Evolutionary conservation across 1,140 invertebrate genomes (phyloP).

Genomic region (Bombus breviceps): DNA sequence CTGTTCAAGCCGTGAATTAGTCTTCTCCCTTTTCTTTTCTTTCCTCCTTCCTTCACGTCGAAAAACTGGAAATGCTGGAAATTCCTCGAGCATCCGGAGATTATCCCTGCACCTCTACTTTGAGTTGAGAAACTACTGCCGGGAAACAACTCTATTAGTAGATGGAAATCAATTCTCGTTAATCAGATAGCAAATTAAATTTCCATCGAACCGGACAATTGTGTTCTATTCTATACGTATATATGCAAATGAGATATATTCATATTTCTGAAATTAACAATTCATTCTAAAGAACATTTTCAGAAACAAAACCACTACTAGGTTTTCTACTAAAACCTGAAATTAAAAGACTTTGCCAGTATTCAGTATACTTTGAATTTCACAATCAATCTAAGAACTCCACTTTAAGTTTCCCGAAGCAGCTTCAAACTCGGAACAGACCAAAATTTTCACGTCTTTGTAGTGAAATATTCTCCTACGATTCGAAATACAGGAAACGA

Average conservation of each 20-base stretch:
- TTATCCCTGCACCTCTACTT: background rate
- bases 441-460: too few species aligned
- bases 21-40: background rate
- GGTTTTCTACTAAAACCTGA: too few species aligned
- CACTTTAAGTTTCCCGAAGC: too few species aligned
- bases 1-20: background rate
- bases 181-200: background rate
- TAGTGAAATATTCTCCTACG: too few species aligned
- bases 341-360: too few species aligned
- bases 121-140: background rate
- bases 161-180: slow-evolving; percentile 15
- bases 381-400: too few species aligned
- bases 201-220: background rate
- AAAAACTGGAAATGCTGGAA: slow-evolving; percentile 21
- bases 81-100: slow-evolving; percentile 1
- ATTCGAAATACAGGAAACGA: too few species aligned
- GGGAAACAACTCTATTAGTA: slow-evolving; percentile 11
- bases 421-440: too few species aligned
- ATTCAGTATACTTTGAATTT: too few species aligned
- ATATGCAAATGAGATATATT: background rate
- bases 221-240: background rate
- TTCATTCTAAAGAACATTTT: background rate
- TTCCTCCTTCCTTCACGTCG: background rate
- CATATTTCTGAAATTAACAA: background rate
- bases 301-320: too few species aligned